These are phyloP conservation scores for Pheosia gnoma DNA, from an alignment of 2,888 invertebrate species.

Conservation along the genomic window DNA sequence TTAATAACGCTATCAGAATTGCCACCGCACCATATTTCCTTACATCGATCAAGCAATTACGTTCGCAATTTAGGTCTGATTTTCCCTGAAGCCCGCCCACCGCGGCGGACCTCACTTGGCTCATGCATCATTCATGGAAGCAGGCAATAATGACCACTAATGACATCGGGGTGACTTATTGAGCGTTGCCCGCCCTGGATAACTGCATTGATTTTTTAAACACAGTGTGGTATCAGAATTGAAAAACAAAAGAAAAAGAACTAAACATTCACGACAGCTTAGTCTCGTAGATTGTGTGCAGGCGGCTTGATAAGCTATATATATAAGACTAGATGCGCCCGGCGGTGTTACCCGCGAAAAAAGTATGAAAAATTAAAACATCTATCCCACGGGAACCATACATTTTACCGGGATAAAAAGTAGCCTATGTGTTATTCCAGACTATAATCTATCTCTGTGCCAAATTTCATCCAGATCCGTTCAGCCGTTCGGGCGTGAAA, in stretches of 20 bases:
- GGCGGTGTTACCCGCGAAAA: too few species aligned
- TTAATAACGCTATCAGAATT: conserved; percentile 26
- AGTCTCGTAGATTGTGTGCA: too few species aligned
- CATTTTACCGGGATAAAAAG: too few species aligned
- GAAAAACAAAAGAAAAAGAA: neutral
- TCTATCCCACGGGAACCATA: too few species aligned
- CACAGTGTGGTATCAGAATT: conserved; percentile 7
- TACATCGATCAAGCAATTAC: conserved; percentile 54
- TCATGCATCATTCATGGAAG: conserved; percentile 72
- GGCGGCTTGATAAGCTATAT: too few species aligned
- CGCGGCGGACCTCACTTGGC: conserved; percentile 60
- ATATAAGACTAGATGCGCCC: too few species aligned
- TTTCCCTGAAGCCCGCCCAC: conserved; percentile 63
- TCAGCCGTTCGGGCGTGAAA: too few species aligned
- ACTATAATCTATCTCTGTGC: too few species aligned
- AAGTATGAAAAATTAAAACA: too few species aligned
- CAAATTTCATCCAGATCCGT: too few species aligned
- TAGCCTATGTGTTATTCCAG: too few species aligned
- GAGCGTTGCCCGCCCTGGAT: conserved; percentile 2
- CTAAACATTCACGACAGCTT: too few species aligned
- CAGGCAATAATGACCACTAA: conserved; percentile 67
- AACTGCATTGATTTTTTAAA: conserved; percentile 24
- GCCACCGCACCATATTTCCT: conserved; percentile 27
- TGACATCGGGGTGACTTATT: conserved; percentile 44
- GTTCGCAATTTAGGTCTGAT: conserved; percentile 58